A percentile compares a stretch with the other conserved stretches of the same genome.
phyloP scores from a whole-genome alignment of 1,140 invertebrate species.

The Drosophila kikkawai region DNA sequence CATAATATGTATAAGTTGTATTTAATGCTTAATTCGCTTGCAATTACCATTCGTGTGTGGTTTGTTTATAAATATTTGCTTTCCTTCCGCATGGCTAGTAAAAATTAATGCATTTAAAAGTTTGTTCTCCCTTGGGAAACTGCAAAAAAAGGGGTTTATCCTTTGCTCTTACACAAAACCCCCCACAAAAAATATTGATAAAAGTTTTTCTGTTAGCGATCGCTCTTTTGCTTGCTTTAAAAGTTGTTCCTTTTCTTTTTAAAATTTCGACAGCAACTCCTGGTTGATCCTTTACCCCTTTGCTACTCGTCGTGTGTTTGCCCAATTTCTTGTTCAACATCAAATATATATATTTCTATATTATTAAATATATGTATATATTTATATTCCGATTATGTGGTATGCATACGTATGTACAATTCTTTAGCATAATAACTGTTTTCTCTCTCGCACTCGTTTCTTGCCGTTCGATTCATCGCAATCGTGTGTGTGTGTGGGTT shows the following conservation, averaged over 20 bases:
- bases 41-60: background rate
- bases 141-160: slow-evolving; percentile 5
- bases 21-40: slow-evolving; percentile 22
- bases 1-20: slow-evolving; percentile 10
- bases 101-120: slow-evolving; percentile 25
- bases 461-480: background rate
- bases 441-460: slow-evolving; percentile 6
- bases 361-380: slow-evolving; percentile 65
- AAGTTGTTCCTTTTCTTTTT: slow-evolving; percentile 16
- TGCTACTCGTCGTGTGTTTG: slow-evolving; percentile 4
- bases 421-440: slow-evolving; percentile 70
- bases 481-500: slow-evolving; percentile 2
- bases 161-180: too few relatives aligned
- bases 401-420: slow-evolving; percentile 70
- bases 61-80: slow-evolving; percentile 12
- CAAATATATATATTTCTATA: slow-evolving; percentile 74
- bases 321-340: slow-evolving; percentile 61
- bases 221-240: slow-evolving; percentile 27
- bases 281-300: background rate
- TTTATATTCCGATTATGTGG: slow-evolving; percentile 70
- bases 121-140: slow-evolving; percentile 1
- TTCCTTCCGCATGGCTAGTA: slow-evolving; percentile 8
- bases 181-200: slow-evolving; percentile 23
- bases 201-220: slow-evolving; percentile 15
- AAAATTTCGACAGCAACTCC: slow-evolving; percentile 24